These are phyloP conservation scores for Helobdella robusta DNA, from an alignment of 2,888 invertebrate species.

Conservation along the genomic window DNA sequence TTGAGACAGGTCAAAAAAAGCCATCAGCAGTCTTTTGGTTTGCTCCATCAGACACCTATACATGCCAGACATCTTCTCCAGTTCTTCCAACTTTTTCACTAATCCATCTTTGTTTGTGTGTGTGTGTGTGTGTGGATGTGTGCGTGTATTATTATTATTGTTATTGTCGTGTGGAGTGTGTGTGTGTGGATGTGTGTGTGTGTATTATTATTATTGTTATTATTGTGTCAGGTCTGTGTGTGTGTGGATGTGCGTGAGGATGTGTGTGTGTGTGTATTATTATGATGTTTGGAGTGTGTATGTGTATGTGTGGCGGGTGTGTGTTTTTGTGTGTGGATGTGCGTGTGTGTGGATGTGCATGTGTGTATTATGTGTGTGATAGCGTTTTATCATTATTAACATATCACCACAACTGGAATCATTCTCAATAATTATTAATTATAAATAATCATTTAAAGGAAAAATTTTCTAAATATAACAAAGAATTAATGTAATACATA, in stretches of 20 bases:
- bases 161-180: neutral
- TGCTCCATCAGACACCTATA: conserved; percentile 77
- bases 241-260: neutral
- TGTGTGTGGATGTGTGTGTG: too few relatives aligned
- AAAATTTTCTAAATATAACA: too few relatives aligned
- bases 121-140: too few relatives aligned
- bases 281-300: neutral
- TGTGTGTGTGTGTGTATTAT: neutral
- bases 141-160: too few relatives aligned
- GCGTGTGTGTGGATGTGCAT: neutral
- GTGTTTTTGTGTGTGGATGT: neutral
- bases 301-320: neutral
- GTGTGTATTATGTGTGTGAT: neutral
- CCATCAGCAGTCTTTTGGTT: conserved; percentile 67
- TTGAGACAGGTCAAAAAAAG: conserved; percentile 80
- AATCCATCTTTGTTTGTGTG: conserved; percentile 62
- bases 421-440: too few relatives aligned
- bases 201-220: too few relatives aligned
- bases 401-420: too few relatives aligned
- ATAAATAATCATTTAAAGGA: too few relatives aligned
- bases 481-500: too few relatives aligned
- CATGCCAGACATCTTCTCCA: conserved; percentile 83
- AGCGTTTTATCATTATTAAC: neutral
- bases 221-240: neutral
- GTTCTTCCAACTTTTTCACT: conserved; percentile 83